phyloP scores from a whole-genome alignment of 2,113 vertebrate genomes.

The Jaculus jaculus region DNA sequence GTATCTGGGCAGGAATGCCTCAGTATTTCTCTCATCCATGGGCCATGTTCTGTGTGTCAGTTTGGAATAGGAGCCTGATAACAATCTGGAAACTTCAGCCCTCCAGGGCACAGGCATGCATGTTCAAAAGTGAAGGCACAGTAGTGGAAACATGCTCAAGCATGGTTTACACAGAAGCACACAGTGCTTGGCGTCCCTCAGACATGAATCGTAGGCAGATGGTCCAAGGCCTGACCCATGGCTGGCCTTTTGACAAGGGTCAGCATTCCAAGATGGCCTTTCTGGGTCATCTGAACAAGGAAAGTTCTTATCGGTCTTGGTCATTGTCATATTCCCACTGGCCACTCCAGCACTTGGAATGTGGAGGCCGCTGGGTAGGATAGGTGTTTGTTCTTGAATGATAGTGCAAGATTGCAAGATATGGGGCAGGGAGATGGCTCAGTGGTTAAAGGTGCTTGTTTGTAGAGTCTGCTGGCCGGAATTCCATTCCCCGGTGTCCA shows the following conservation, averaged over 20 bases:
- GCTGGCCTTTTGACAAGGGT: neutral
- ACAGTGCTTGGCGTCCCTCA: neutral
- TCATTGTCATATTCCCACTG: neutral
- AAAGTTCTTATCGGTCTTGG: neutral
- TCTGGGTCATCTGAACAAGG: neutral
- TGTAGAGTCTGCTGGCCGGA: too few relatives aligned
- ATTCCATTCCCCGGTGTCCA: too few relatives aligned
- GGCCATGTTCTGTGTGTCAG: neutral
- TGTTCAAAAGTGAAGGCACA: neutral
- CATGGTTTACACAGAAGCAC: neutral
- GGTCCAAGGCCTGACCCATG: neutral
- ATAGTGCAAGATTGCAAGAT: neutral
- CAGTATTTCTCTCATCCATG: neutral
- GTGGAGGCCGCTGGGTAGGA: neutral
- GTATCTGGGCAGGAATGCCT: neutral
- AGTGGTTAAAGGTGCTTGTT: too few relatives aligned
- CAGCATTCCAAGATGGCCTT: neutral
- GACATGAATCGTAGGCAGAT: neutral
- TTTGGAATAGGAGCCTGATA: conserved; percentile 24
- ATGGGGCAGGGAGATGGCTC: too few relatives aligned
- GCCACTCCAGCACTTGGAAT: neutral
- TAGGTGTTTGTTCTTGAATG: neutral
- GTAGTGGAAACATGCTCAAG: neutral
- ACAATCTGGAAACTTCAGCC: neutral
- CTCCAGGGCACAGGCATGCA: neutral